Evolutionary conservation across 1,140 invertebrate species (phyloP), one percentile per base, ranked within the genome.

Genomic region (Drosophila pruinosa): DNA sequence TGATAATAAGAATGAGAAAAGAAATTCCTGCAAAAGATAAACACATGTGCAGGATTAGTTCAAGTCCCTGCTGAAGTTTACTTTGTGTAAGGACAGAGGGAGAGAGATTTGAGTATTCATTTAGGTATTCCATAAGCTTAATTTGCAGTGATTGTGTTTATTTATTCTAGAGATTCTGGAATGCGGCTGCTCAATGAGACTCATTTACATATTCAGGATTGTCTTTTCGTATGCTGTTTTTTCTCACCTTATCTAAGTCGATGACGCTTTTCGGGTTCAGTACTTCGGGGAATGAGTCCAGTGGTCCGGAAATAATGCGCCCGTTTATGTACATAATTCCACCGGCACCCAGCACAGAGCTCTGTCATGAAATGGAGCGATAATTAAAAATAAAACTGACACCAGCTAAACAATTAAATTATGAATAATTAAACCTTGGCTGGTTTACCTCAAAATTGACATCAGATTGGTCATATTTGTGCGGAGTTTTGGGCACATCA

Each of bases 1-100:
- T 50, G 90, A 91, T 76, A 91, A 72, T 85, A 91, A 74, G 83
- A 91, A 91, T 64, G 90, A 90, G 75, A 91, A 91, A 65, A 91
- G 69, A 81, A 90, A 91, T 75, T 91, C 88, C 90, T 91, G 75
- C 39, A 72, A 70, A 47, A 41, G 31, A 64, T 28, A 58, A 69
- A 77, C n/a, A 45, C 5, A 43, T 52, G 39, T 53, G 26, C 24
- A 4, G 28, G 21, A 61, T 68, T 68, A 68, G 19, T 58, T 17
- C n/a, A 4, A 26, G 14, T 41, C 14, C 15, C 43, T 3, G 4
- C 4, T 43, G 15, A 4, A 43, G 36, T 43, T 12, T 10, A n/a
- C n/a, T n/a, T n/a, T n/a, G n/a, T n/a, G n/a, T n/a, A n/a, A n/a
- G n/a, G 1, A 8, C 0, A 21, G 3, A 24, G 0, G 10, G 4